Percentiles rank a stretch among this genome's conserved stretches.
Conservation (phyloP, 2,888 invertebrate species). For the Diplolepis rosae region DNA sequence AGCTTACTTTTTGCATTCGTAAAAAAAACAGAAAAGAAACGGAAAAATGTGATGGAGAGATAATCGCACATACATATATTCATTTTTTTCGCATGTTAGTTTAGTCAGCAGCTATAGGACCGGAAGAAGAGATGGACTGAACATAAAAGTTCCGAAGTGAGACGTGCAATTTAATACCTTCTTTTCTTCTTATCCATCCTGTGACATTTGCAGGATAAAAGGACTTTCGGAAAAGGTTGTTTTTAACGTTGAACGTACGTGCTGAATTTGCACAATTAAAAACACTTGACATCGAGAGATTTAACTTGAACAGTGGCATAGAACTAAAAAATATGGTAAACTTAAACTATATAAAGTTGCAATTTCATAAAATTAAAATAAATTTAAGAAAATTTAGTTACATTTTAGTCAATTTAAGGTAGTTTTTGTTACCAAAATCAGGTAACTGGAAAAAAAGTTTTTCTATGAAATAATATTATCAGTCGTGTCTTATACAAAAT, state of each 20-base stretch:
- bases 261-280: constrained; percentile 48
- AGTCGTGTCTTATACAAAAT: no score
- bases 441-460: background rate
- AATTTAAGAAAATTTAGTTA: no score
- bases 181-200: constrained; percentile 48
- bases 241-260: constrained; percentile 53
- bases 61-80: constrained; percentile 54
- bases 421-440: background rate
- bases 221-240: constrained; percentile 45
- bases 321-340: background rate
- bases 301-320: background rate
- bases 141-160: constrained; percentile 28
- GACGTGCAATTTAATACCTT: constrained; percentile 52
- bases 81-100: constrained; percentile 57
- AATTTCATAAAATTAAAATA: background rate
- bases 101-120: constrained; percentile 27
- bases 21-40: background rate
- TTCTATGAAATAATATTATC: background rate
- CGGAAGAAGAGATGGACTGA: constrained; percentile 20
- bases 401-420: no score
- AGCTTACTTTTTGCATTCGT: constrained; percentile 1
- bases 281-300: constrained; percentile 1
- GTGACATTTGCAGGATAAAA: constrained; percentile 31
- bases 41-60: constrained; percentile 48
- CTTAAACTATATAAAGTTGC: background rate